Base-by-base conservation (phyloP, 2,797 vertebrate species). In the Acipenser oxyrinchus region DNA sequence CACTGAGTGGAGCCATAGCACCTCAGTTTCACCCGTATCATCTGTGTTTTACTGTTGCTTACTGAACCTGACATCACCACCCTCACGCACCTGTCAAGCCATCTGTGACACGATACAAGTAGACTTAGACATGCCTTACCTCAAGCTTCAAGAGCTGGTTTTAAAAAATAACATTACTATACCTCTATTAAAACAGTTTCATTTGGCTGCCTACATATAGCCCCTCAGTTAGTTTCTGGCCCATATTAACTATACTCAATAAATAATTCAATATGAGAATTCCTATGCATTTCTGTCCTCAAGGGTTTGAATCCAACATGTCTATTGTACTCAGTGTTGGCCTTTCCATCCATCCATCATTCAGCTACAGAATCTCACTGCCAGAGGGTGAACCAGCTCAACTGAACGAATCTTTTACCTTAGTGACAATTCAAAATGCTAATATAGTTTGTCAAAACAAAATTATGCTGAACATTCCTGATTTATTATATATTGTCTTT, bases 221-320 rank as follows among this genome's bases (percentile, higher is more conserved):
- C 8, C 55, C 8, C 13, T 60, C 65, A 48, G 10, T 58, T 4
- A 49, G 57, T 15, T 49, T 50, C 12, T 10, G 6, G 4, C 1
- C 48, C 57, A 51, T 48, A n/a, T 67, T 60, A 51, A 37, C 49
- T 61, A 49, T 11, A 10, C 49, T 48, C 9, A 11, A 6, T 67
- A 48, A 66, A 57, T 49, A 53, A 15, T 12, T 7, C 23, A 66
- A 48, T 58, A 18, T 62, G 60, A 37, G 66, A 62, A 10, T 49
- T 12, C 7, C n/a, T 61, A 23, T 67, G 18, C 13, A 60, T 49
- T 9, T 60, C 59, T 61, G 15, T 62, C 66, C 66, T 61, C 12
- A 11, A 67, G 49, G 49, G 51, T 12, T 65, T 18, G 66, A 61
- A 10, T 49, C 4, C 23, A 55, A 55, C 52, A 10, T 55, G 53